Base-by-base conservation (phyloP, 2,113 vertebrate genomes). In the Psephotus haematonotus region DNA sequence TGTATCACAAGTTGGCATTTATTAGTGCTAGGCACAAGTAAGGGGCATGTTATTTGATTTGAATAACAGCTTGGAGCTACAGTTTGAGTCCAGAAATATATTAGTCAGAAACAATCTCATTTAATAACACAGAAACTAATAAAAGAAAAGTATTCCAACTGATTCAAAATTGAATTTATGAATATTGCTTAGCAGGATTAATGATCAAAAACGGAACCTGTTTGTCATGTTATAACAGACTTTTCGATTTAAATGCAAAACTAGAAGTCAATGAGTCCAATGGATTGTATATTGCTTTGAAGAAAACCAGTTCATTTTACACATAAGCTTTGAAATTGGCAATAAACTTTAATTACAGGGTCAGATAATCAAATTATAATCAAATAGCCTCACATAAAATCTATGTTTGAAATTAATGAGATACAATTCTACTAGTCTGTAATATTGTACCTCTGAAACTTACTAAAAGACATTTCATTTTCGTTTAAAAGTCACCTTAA, bases 101-200 rank as follows among this genome's bases (percentile, higher is more conserved):
- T 99, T 99, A 99, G 99, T 99, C 99, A 99, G 99, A 99, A 99
- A 99, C 99, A 99, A 99, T 99, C 99, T 99, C 99, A 99, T 99
- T 99, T 99, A 99, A 99, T 99, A 99, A 99, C 99, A 99, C 98
- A 98, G 98, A 99, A 99, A 99, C 99, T 99, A 99, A 99, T 99
- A 99, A 99, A 99, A 99, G 99, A 98, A 99, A 98, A 98, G 97
- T 97, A 98, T 98, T 98, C 98, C 97, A 98, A 98, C 98, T 98
- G 99, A 98, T 99, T 99, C 98, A 97, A 99, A 99, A 99, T 99
- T 99, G 98, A 99, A 99, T 99, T 99, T 99, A 99, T 99, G 99
- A 99, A 99, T 99, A 99, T 99, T 99, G 99, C 99, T 98, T 97
- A 98, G 98, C 97, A 98, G 98, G 98, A 98, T 98, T 98, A 99